phyloP scores from a whole-genome alignment of 2,888 invertebrate genomes.

The Bruchidius siliquastri region DNA sequence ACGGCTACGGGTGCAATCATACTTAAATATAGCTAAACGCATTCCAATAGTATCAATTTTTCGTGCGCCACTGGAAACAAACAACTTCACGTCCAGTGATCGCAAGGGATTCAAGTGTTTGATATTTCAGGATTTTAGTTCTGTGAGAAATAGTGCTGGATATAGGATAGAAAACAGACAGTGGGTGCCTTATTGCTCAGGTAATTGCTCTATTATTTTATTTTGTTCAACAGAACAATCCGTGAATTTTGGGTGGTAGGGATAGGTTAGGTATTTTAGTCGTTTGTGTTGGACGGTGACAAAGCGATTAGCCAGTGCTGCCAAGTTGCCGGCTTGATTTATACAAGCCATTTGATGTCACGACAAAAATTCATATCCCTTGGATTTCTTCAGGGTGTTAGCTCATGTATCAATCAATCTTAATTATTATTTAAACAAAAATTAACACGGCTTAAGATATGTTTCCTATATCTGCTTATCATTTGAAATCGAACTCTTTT shows the following conservation, averaged over 20 bases:
- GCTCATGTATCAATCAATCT: too few species aligned
- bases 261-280: not conserved
- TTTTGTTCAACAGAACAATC: not conserved
- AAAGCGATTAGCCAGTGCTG: not conserved
- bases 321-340: not conserved
- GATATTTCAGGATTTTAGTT: not conserved
- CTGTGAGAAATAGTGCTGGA: not conserved
- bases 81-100: not conserved
- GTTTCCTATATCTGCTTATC: too few species aligned
- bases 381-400: too few species aligned
- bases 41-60: not conserved
- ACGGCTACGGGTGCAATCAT: not conserved
- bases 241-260: not conserved
- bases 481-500: too few species aligned
- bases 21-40: not conserved
- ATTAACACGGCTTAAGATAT: too few species aligned
- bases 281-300: not conserved
- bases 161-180: not conserved
- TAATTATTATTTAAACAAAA: too few species aligned
- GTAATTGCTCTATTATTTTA: not conserved
- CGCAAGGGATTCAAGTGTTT: not conserved
- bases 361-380: too few species aligned
- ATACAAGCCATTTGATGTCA: too few species aligned
- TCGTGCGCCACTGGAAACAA: not conserved
- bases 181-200: not conserved